phyloP scores from a whole-genome alignment of 2,113 vertebrate genomes.

The Pontoporia blainvillei region DNA sequence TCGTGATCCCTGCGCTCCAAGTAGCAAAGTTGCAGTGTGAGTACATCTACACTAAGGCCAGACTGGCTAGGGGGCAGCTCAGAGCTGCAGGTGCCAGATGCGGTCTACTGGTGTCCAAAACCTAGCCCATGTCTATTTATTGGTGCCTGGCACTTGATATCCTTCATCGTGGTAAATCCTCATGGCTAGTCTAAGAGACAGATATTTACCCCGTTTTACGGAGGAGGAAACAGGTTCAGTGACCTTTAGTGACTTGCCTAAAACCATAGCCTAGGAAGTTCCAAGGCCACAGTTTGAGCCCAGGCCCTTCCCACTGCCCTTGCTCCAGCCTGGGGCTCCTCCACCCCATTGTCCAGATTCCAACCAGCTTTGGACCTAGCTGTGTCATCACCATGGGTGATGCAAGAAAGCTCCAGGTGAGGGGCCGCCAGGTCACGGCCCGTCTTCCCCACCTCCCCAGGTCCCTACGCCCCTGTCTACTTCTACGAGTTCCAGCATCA shows the following conservation, averaged over 20 bases:
- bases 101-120: background rate
- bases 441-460: conserved; percentile 65
- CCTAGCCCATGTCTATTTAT: background rate
- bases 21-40: conserved; percentile 81
- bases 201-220: background rate
- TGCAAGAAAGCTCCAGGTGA: background rate
- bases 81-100: background rate
- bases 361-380: background rate
- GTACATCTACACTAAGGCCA: background rate
- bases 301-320: background rate
- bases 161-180: background rate
- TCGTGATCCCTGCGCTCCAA: conserved; percentile 83
- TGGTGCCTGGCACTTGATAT: background rate
- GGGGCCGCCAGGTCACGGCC: background rate
- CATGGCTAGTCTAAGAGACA: background rate
- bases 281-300: background rate
- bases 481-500: conserved; percentile 89
- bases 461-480: conserved; percentile 83
- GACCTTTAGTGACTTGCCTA: background rate
- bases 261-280: background rate
- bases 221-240: background rate
- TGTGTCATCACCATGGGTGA: background rate
- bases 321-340: background rate
- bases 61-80: background rate
- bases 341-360: background rate